Evolutionary conservation across 2,113 vertebrate genomes (phyloP).

Genomic region (Mandrillus leucophaeus): DNA sequence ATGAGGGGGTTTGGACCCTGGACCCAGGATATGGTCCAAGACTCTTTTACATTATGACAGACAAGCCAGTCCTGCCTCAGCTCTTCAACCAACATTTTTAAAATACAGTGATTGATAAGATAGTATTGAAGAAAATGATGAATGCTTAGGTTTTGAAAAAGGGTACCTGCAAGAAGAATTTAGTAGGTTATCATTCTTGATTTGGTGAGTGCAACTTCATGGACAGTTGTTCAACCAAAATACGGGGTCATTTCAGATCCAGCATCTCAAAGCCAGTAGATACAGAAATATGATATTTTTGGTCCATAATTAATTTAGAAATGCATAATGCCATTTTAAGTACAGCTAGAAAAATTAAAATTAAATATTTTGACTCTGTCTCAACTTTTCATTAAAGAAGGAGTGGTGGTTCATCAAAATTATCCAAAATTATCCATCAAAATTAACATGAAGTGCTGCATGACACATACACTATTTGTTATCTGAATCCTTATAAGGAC

Average conservation of each 20-base stretch:
- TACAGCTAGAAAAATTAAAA: background rate
- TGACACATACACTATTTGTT: background rate
- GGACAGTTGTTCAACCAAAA: background rate
- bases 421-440: background rate
- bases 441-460: background rate
- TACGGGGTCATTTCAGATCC: background rate
- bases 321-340: background rate
- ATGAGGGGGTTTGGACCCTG: too few species aligned
- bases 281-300: background rate
- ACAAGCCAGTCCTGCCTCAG: too few species aligned
- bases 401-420: background rate
- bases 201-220: background rate
- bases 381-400: constrained; percentile 4
- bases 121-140: background rate
- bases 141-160: background rate
- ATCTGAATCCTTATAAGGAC: background rate
- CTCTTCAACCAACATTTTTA: background rate
- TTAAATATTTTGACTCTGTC: background rate
- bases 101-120: background rate
- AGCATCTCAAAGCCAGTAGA: background rate
- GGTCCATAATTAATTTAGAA: background rate
- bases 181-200: background rate
- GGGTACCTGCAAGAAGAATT: background rate
- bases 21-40: too few species aligned
- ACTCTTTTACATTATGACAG: too few species aligned